Conservation (phyloP, 2,888 invertebrate species). For the Sphaerophoria rueppellii region DNA sequence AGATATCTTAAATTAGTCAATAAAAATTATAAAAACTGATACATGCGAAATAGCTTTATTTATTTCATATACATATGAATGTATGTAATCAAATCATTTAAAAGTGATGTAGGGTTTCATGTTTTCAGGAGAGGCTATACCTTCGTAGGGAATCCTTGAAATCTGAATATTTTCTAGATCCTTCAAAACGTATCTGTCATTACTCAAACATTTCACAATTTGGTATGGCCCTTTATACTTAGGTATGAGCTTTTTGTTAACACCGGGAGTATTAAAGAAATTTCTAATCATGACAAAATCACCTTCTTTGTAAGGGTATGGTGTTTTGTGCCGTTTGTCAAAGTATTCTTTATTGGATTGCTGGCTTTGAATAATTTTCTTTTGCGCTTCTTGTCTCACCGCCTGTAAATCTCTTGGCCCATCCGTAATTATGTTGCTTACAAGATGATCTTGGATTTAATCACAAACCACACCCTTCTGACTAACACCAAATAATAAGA, state of each 20-base stretch:
- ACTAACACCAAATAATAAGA: neutral
- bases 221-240: conserved; percentile 72
- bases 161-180: neutral
- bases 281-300: conserved; percentile 17
- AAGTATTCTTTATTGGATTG: conserved; percentile 69
- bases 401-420: neutral
- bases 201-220: conserved; percentile 11
- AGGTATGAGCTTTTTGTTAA: conserved; percentile 71
- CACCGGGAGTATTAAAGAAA: conserved; percentile 13
- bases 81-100: too few species aligned
- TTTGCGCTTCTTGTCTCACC: neutral
- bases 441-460: neutral
- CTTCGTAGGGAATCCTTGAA: neutral
- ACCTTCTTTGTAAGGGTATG: conserved; percentile 1
- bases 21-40: too few species aligned
- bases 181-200: neutral
- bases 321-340: conserved; percentile 63
- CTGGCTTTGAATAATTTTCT: conserved; percentile 72
- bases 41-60: too few species aligned
- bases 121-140: too few species aligned
- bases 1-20: too few species aligned
- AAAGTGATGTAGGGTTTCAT: too few species aligned
- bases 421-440: neutral
- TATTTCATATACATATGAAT: too few species aligned
- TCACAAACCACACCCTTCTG: conserved; percentile 4